phyloP scores from a whole-genome alignment of 2,113 vertebrate genomes.

The Benitochromis conjunctus region DNA sequence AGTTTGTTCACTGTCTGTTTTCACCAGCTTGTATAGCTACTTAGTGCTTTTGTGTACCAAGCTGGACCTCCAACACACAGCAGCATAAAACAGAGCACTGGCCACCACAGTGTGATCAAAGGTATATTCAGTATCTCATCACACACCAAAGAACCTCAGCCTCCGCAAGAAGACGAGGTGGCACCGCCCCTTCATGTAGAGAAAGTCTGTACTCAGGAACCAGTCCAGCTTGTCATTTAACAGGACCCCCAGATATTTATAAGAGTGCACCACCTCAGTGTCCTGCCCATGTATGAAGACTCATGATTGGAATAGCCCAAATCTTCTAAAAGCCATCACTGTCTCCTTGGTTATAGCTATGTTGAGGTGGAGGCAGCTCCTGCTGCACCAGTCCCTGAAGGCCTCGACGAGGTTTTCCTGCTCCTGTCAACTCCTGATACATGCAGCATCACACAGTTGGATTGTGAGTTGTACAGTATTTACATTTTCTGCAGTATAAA shows the following conservation, averaged over 20 bases:
- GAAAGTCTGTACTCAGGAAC: neutral
- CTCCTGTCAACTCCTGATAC: accelerated
- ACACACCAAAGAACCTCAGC: neutral
- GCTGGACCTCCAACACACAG: neutral
- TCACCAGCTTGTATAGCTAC: neutral
- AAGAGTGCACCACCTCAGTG: neutral
- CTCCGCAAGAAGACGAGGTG: neutral
- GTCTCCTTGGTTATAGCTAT: neutral
- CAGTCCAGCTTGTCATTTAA: neutral
- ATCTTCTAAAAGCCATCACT: neutral
- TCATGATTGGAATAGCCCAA: neutral
- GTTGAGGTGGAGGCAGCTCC: neutral
- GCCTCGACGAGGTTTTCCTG: neutral
- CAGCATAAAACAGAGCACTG: neutral
- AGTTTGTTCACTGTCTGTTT: neutral
- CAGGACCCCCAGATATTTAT: neutral
- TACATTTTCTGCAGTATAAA: neutral
- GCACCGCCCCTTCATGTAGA: neutral
- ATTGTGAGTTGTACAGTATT: neutral
- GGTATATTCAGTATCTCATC: neutral
- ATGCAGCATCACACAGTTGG: neutral
- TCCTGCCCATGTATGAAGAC: neutral
- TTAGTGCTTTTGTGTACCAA: neutral
- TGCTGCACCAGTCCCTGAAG: neutral
- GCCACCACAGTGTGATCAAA: neutral